These are phyloP conservation scores for Callimorpha dominula DNA, from an alignment of 2,888 invertebrate genomes.

Conservation along the genomic window DNA sequence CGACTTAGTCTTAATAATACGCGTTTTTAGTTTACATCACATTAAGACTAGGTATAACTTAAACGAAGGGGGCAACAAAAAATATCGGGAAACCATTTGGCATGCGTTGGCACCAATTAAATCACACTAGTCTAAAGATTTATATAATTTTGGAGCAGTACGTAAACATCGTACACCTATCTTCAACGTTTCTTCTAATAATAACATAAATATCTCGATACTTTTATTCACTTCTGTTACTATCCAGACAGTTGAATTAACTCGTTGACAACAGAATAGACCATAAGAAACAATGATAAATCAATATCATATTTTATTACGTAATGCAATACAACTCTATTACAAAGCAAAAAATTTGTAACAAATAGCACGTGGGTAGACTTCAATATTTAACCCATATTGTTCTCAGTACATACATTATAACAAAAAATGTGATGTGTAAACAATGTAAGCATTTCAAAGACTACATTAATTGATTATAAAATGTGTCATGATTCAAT, in stretches of 20 bases:
- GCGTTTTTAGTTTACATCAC: background rate
- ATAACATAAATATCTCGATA: constrained; percentile 2
- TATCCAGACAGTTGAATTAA: background rate
- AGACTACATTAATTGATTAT: background rate
- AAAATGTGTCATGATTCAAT: background rate
- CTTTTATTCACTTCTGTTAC: constrained; percentile 8
- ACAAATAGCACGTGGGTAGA: constrained; percentile 12
- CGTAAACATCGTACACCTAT: constrained; percentile 4
- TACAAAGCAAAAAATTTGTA: constrained; percentile 18
- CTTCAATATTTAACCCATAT: background rate
- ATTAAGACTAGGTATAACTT: background rate
- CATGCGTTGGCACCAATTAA: background rate
- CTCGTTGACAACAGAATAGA: background rate
- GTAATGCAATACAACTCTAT: constrained; percentile 28
- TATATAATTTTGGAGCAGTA: constrained; percentile 1
- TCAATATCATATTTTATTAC: constrained; percentile 13
- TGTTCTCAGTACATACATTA: background rate
- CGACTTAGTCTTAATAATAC: background rate
- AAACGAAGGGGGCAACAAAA: background rate
- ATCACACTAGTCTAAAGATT: background rate
- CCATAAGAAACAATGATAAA: constrained; percentile 25
- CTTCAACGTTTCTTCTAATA: background rate
- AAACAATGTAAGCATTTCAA: background rate
- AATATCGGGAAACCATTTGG: background rate
- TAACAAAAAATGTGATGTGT: background rate